Conservation (phyloP, 2,113 vertebrate genomes). For the Acanthisitta chloris region DNA sequence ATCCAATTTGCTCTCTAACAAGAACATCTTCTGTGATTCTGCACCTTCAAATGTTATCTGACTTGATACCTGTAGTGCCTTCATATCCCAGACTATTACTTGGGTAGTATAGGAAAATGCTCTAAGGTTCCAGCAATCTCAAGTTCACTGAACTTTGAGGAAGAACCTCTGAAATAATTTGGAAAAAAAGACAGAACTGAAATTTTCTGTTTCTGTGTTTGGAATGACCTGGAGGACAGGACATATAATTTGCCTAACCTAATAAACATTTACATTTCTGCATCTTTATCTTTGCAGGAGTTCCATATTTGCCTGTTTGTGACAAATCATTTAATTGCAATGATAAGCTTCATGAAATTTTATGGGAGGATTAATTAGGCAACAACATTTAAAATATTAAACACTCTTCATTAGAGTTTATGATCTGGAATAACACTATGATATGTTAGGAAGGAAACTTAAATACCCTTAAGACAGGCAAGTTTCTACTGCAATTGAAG, state of each 20-base stretch:
- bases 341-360: neutral
- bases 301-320: neutral
- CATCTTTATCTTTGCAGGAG: neutral
- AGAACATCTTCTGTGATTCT: neutral
- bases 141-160: neutral
- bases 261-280: neutral
- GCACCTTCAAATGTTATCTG: neutral
- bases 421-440: neutral
- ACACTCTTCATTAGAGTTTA: neutral
- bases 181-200: neutral
- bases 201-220: neutral
- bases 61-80: neutral
- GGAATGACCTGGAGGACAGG: neutral
- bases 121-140: neutral
- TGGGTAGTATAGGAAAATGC: neutral
- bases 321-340: slow-evolving; percentile 11
- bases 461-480: neutral
- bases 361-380: neutral
- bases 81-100: neutral
- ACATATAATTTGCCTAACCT: neutral
- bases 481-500: neutral
- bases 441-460: neutral
- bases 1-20: neutral
- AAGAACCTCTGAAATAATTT: neutral
- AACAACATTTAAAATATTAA: slow-evolving; percentile 8